Base-by-base conservation (phyloP, 2,797 vertebrate species). In the Brotula barbata region DNA sequence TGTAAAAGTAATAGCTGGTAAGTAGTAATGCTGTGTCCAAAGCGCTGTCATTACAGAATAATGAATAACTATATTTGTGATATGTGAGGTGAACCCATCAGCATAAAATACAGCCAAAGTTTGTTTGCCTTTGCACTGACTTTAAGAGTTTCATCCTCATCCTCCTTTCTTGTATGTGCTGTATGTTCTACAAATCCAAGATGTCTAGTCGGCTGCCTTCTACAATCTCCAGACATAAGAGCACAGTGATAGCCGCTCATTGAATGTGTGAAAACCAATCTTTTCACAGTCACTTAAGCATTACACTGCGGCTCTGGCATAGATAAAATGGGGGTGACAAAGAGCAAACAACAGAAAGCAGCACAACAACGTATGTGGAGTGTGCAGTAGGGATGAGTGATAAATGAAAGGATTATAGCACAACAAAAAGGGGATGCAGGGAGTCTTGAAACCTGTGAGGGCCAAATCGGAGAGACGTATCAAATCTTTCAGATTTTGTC, bases 201-300 rank as follows among this genome's bases (percentile, higher is more conserved):
- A 6, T 45, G 17, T 57, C 39, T 17, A 10, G 22, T 1, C 0
- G 37, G 28, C 23, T 39, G 2, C 21, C 17, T 28, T 22, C 13
- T 47, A 22, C 31, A 20, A 52, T 15, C 20, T 5, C 20, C 25
- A 50, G 23, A 44, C 55, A 10, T 20, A 49, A 48, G 25, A 20
- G 12, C n/a, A 45, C n/a, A n/a, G 16, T 1, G 11, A 2, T 15
- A 46, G 15, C 14, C 16, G n/a, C 12, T 46, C 34, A 36, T 41
- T 56, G 31, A 43, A 13, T 46, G 2, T 21, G 20, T 25, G 5
- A 51, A 28, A 14, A 34, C 13, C n/a, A n/a, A n/a, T n/a, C n/a
- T n/a, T n/a, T 67, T 42, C 25, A 64, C 3, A 48, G 11, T 20
- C 51, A 40, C 22, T 64, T 31, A 17, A 48, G 23, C 61, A 14